Conservation (phyloP, 2,888 invertebrate genomes). For the Trissonchulus latispiculum region DNA sequence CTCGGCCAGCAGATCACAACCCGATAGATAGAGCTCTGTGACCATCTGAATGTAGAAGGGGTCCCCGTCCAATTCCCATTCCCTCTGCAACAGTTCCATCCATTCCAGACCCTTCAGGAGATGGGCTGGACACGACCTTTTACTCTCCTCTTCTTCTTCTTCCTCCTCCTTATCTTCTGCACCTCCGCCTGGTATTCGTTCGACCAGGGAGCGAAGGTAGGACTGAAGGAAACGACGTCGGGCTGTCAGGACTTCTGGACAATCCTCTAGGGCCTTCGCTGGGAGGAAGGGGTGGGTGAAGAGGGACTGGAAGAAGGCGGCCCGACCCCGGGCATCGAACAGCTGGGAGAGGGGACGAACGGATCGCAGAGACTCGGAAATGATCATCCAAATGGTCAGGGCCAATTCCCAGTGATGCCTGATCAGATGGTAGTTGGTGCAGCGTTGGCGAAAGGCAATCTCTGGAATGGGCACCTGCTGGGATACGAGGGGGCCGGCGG, state of each 20-base stretch:
- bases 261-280: not conserved
- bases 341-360: slow-evolving; percentile 1
- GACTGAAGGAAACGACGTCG: slow-evolving; percentile 3
- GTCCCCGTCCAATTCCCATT: slow-evolving; percentile 7
- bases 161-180: not conserved
- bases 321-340: not conserved
- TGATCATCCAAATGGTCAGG: not conserved
- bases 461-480: not conserved
- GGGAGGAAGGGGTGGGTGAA: slow-evolving; percentile 10
- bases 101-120: not conserved
- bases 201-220: not conserved
- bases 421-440: slow-evolving; percentile 12
- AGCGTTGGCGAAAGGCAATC: slow-evolving; percentile 2
- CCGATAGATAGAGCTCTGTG: not conserved
- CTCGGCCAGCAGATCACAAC: slow-evolving; percentile 7
- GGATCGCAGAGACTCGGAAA: not conserved
- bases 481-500: not conserved
- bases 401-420: not conserved
- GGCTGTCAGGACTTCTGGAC: not conserved
- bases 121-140: no score
- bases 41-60: not conserved
- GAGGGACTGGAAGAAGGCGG: slow-evolving; percentile 1
- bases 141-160: not conserved
- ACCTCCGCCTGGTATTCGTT: not conserved
- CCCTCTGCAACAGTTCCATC: not conserved